Evolutionary conservation across 2,113 vertebrate genomes (phyloP), one percentile per base, ranked within the genome.

Genomic region (Aspiorhynchus laticeps): DNA sequence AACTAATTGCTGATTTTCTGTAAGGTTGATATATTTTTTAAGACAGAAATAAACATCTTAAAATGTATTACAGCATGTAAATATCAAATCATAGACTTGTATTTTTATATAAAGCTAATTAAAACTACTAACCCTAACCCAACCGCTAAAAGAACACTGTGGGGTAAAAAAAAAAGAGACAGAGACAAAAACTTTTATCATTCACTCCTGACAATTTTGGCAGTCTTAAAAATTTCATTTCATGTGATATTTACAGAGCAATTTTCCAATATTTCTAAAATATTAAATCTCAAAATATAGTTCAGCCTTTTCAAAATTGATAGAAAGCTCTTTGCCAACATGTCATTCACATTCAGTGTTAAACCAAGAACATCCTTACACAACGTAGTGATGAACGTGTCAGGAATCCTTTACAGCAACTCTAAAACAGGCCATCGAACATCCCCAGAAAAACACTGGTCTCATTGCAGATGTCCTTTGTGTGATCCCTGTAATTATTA

Each of bases 381-480:
- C 43, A 77, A 77, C 24, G 5, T 46, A 77, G n/a, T 28, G 41
- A 26, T 77, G 28, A 51, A 77, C 17, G 43, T 26, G 24, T 19
- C 75, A 77, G 12, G 12, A 78, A 80, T 65, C 26, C 3, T 63
- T 65, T 65, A 28, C 2, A 67, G 15, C 5, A 63, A 41, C 33
- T 90, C 94, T 96, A 99, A 91, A 98, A 96, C 93, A 99, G 95
- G 2, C 91, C 97, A 96, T 98, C 97, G 95, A 99, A 98, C 95
- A 99, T 97, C 90, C 96, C 96, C 87, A 96, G 41, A 84, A 97
- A 97, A 83, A 93, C 91, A 80, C 96, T 95, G 41, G 96, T 92
- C 93, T 97, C 97, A 61, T 90, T 92, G 79, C 86, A 89, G 94
- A 93, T 91, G 90, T 94, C 93, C 85, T 93, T 93, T 67, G 73